These are phyloP conservation scores for Gymnothorax reevesii DNA, from an alignment of 2,797 vertebrate species.

Conservation along the genomic window DNA sequence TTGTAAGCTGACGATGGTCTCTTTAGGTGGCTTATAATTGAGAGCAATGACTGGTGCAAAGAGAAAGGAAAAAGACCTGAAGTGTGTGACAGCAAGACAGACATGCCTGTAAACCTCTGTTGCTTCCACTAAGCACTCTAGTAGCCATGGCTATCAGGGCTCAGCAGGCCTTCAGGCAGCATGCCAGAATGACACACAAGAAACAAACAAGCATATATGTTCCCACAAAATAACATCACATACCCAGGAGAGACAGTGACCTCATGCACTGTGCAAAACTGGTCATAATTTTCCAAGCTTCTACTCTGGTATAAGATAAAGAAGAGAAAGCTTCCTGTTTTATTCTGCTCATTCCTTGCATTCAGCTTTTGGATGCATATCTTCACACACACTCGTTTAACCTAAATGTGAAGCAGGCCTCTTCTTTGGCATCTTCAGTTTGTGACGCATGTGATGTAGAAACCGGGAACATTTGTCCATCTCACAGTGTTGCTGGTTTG, in stretches of 20 bases:
- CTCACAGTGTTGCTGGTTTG: slow-evolving; percentile 19
- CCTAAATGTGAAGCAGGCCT: not conserved
- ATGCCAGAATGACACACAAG: no score
- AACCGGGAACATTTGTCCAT: not conserved
- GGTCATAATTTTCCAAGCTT: not conserved
- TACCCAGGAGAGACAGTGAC: not conserved
- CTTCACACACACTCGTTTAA: not conserved
- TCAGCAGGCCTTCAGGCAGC: not conserved
- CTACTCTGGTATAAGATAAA: slow-evolving; percentile 46
- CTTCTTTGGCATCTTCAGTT: not conserved
- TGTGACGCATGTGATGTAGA: slow-evolving; percentile 1
- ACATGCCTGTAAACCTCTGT: not conserved
- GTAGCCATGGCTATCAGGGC: not conserved
- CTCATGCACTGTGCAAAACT: not conserved
- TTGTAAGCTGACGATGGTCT: not conserved
- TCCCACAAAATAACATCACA: slow-evolving; percentile 15
- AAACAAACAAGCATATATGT: not conserved
- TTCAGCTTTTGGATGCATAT: slow-evolving; percentile 43
- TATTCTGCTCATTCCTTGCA: slow-evolving; percentile 56
- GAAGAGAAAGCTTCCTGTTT: slow-evolving; percentile 42
- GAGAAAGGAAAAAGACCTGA: slow-evolving; percentile 18
- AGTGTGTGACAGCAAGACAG: slow-evolving; percentile 4
- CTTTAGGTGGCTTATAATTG: not conserved
- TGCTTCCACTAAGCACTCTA: slow-evolving; percentile 11
- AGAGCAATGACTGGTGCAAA: slow-evolving; percentile 8